phyloP scores from a whole-genome alignment of 2,113 vertebrate genomes.

The Esox niger region DNA sequence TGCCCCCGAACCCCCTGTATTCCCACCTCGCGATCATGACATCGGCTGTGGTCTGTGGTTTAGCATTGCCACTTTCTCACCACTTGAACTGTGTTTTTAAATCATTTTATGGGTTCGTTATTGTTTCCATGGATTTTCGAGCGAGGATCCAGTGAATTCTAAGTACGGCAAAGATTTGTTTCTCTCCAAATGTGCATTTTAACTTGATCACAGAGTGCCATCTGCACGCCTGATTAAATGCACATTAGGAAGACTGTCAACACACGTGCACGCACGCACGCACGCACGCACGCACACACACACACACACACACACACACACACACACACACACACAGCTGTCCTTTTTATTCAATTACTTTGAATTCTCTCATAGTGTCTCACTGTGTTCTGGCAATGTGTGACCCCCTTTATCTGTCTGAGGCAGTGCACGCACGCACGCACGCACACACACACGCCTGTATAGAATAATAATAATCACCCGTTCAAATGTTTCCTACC shows the following conservation, averaged over 20 bases:
- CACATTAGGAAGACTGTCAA: conserved; percentile 3
- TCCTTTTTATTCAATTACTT: not conserved
- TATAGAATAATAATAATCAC: no score
- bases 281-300: conserved; percentile 7
- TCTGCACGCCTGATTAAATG: conserved; percentile 11
- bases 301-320: conserved; percentile 3
- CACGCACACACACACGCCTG: not conserved
- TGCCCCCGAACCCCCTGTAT: no score
- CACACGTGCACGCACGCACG: not conserved
- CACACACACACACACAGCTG: conserved; percentile 1
- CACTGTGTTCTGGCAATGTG: not conserved
- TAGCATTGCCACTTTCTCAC: no score
- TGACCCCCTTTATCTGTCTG: not conserved
- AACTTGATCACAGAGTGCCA: not conserved
- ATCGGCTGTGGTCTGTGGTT: no score
- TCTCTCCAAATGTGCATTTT: no score
- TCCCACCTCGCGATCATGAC: no score
- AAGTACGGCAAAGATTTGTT: no score
- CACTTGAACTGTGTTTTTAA: no score
- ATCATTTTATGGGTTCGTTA: no score
- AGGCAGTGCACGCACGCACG: not conserved
- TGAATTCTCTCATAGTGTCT: not conserved
- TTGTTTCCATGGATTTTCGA: not conserved
- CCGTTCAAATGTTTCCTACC: no score
- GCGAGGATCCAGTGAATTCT: no score